Evolutionary conservation across 2,888 invertebrate genomes (phyloP).

Genomic region (Stratiomys singularior): DNA sequence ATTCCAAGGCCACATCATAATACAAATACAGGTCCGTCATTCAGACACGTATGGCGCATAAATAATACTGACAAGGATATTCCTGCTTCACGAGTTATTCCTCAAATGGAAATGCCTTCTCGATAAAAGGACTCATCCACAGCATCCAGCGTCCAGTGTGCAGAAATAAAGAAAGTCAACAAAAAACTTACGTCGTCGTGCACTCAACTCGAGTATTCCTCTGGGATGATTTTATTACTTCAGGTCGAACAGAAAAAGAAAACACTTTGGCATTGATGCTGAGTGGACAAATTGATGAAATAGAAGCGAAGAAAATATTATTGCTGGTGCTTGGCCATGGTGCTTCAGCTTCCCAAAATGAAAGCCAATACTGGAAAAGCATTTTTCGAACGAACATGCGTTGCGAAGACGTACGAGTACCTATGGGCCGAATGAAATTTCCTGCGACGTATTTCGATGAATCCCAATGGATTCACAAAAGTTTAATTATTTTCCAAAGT

Average conservation of each 20-base stretch:
- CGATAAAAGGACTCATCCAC: slow-evolving; percentile 35
- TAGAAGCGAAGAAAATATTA: slow-evolving; percentile 52
- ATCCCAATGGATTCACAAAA: slow-evolving; percentile 52
- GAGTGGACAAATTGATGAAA: slow-evolving; percentile 53
- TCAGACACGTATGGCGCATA: slow-evolving; percentile 48
- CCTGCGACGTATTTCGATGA: background rate
- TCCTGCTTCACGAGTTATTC: slow-evolving; percentile 12
- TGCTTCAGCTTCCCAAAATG: background rate
- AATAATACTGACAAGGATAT: slow-evolving; percentile 47
- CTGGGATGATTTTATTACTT: slow-evolving; percentile 53
- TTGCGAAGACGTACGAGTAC: background rate
- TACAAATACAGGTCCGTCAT: slow-evolving; percentile 19
- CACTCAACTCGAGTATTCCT: slow-evolving; percentile 47
- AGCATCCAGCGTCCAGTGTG: background rate
- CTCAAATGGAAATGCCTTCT: slow-evolving; percentile 46
- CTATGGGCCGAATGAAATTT: slow-evolving; percentile 3
- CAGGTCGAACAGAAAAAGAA: slow-evolving; percentile 49
- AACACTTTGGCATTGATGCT: slow-evolving; percentile 53
- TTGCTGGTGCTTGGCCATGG: slow-evolving; percentile 14
- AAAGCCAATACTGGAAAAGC: background rate
- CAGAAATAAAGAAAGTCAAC: slow-evolving; percentile 33
- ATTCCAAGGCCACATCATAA: slow-evolving; percentile 25
- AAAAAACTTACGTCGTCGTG: background rate
- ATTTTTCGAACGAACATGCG: background rate
- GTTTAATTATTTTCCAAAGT: slow-evolving; percentile 52